Conservation (phyloP, 2,797 vertebrate species). For the Lacerta viridis region DNA sequence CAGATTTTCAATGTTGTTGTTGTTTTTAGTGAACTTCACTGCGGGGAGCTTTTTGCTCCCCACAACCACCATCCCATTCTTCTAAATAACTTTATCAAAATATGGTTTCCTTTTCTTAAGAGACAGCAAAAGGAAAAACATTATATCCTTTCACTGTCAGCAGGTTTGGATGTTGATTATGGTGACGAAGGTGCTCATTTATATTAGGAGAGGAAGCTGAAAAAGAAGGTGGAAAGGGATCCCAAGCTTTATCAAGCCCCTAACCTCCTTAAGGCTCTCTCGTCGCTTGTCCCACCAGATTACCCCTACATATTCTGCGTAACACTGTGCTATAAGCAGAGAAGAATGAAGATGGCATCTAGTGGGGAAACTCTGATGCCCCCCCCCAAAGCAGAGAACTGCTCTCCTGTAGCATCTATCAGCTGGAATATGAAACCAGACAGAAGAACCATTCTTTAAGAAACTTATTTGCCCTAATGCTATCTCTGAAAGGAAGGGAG, state of each 20-base stretch:
- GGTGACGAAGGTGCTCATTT: background rate
- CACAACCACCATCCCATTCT: background rate
- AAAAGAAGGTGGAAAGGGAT: background rate
- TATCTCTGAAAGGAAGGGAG: constrained; percentile 61
- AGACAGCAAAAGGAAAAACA: constrained; percentile 6
- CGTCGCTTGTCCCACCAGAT: background rate
- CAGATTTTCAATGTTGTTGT: background rate
- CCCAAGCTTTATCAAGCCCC: background rate
- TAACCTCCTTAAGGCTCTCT: background rate
- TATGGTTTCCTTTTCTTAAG: background rate
- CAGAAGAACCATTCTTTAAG: constrained; percentile 14
- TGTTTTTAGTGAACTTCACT: constrained; percentile 10
- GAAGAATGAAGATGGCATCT: background rate
- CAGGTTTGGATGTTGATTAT: background rate
- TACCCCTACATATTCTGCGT: background rate
- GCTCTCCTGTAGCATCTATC: background rate
- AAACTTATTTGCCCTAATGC: constrained; percentile 22
- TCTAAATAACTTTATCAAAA: background rate
- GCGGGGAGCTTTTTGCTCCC: background rate
- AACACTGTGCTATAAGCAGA: background rate
- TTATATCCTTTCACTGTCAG: background rate
- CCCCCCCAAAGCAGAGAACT: background rate
- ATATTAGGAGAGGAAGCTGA: background rate
- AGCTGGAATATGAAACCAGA: background rate
- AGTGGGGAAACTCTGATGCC: background rate